Conservation (phyloP, 2,888 invertebrate species). For the Dugesia japonica region DNA sequence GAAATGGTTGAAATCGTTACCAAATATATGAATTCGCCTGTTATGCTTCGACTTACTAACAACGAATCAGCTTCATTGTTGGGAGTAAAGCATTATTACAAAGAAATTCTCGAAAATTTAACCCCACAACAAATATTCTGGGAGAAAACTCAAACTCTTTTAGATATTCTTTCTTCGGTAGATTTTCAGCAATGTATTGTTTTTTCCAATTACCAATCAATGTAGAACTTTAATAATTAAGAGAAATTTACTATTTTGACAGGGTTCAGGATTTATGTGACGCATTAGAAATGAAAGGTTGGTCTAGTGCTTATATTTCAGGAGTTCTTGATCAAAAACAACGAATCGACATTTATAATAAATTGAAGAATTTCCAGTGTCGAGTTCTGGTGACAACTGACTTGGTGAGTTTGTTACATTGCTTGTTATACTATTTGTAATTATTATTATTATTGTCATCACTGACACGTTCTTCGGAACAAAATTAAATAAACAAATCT, state of each 20-base stretch:
- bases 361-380: constrained; percentile 64
- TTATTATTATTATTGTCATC: too few species aligned
- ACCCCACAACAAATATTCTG: constrained; percentile 43
- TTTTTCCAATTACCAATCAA: constrained; percentile 70
- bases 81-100: constrained; percentile 65
- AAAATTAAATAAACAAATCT: too few species aligned
- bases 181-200: constrained; percentile 75
- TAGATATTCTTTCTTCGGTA: constrained; percentile 56
- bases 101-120: constrained; percentile 45
- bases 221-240: constrained; percentile 47
- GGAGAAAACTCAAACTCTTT: constrained; percentile 42
- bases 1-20: constrained; percentile 58
- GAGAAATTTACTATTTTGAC: constrained; percentile 25
- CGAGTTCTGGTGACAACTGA: constrained; percentile 74
- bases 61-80: constrained; percentile 56
- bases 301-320: constrained; percentile 62
- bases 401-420: constrained; percentile 46
- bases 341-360: constrained; percentile 60
- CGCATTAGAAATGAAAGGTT: constrained; percentile 58
- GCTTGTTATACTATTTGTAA: not conserved
- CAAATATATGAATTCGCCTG: constrained; percentile 63
- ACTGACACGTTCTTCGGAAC: too few species aligned
- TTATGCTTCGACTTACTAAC: constrained; percentile 60
- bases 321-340: constrained; percentile 65
- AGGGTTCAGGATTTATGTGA: constrained; percentile 66